A percentile compares a stretch with the other conserved stretches of the same genome.
Conservation (phyloP, 2,113 vertebrate genomes). For the Cariama cristata region DNA sequence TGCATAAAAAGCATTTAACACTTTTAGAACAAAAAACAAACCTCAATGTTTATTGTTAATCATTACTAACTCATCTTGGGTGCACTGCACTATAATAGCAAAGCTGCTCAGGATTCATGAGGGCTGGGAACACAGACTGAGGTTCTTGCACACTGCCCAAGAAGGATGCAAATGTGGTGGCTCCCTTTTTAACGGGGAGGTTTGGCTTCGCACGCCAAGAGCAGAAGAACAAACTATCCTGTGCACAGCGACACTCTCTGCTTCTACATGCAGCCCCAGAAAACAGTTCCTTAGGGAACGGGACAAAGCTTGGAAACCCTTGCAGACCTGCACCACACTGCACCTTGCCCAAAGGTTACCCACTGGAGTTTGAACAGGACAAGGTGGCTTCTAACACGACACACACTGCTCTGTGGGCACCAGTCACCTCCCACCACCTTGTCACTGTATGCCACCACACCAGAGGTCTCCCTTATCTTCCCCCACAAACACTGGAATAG, state of each 20-base stretch:
- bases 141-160: not conserved
- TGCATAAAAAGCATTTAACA: not conserved
- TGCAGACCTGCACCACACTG: not conserved
- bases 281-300: not conserved
- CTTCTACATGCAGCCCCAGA: not conserved
- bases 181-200: not conserved
- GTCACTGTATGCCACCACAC: not conserved
- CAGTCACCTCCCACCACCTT: not conserved
- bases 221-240: not conserved
- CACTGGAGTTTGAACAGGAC: not conserved
- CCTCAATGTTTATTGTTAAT: not conserved
- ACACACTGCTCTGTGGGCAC: not conserved
- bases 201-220: not conserved
- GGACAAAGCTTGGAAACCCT: not conserved
- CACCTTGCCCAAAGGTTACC: not conserved
- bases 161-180: not conserved
- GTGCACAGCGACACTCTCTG: not conserved
- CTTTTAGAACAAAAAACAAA: not conserved
- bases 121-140: not conserved
- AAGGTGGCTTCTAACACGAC: not conserved
- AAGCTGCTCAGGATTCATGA: not conserved
- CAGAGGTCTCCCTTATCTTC: not conserved
- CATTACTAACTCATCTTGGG: not conserved
- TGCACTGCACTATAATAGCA: not conserved
- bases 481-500: not conserved